Conservation (phyloP, 2,888 invertebrate species). For the Rotaria macrura region DNA sequence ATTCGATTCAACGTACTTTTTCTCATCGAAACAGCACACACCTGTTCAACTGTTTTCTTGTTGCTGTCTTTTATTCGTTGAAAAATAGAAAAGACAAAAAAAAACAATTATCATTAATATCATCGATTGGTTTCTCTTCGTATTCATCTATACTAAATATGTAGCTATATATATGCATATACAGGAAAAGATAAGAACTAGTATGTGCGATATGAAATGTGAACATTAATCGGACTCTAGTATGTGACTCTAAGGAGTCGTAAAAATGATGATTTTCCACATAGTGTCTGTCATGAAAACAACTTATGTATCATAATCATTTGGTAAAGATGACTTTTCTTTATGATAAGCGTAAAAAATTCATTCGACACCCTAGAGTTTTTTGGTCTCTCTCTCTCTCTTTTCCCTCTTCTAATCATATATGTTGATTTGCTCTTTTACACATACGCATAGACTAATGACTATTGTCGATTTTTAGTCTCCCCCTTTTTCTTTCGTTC, state of each 20-base stretch:
- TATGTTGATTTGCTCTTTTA: constrained; percentile 8
- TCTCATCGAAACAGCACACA: neutral
- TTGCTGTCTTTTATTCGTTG: neutral
- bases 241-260: constrained; percentile 10
- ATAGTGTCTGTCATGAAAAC: neutral
- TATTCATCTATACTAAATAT: neutral
- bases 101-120: constrained; percentile 1
- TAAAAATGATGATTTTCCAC: constrained; percentile 11
- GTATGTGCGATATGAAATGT: neutral
- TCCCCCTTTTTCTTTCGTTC: neutral
- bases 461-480: neutral
- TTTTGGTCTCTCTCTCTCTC: neutral
- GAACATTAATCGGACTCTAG: neutral
- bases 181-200: neutral
- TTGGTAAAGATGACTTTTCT: neutral
- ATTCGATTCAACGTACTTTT: neutral
- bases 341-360: neutral
- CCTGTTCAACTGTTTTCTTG: neutral
- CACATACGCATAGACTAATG: neutral
- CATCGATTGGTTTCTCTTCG: neutral
- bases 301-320: neutral
- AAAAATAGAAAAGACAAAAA: neutral
- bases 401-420: neutral
- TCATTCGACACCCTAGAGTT: neutral
- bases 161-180: too few species aligned